Conservation (phyloP, 35 echinoderm and acorn worm species). For the Lytechinus pictus region DNA sequence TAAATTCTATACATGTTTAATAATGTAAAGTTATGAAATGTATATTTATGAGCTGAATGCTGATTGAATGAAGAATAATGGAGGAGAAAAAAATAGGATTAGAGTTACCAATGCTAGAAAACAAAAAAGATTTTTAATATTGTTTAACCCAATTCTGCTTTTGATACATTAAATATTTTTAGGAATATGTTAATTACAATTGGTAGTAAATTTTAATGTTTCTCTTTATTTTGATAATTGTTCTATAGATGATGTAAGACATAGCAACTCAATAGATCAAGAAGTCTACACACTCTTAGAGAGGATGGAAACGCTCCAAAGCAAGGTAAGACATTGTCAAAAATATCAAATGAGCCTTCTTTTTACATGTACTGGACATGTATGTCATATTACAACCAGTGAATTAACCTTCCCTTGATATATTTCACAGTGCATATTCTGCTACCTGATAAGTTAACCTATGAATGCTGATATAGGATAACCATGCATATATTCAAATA, state of each 20-base stretch:
- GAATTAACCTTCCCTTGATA: too few relatives aligned
- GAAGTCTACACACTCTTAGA: conserved; percentile 91
- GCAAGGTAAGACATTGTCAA: conserved; percentile 58
- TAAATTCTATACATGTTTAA: not conserved
- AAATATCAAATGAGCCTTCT: not conserved
- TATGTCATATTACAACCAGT: too few relatives aligned
- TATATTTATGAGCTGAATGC: not conserved
- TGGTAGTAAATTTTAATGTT: not conserved
- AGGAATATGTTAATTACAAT: not conserved
- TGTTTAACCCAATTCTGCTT: not conserved
- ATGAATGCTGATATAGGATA: too few relatives aligned
- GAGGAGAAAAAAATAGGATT: not conserved
- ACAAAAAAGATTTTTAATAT: not conserved
- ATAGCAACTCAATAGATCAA: conserved; percentile 88
- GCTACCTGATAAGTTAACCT: too few relatives aligned
- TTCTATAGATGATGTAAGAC: conserved; percentile 82
- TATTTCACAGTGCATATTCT: too few relatives aligned
- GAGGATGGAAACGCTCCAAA: conserved; percentile 95
- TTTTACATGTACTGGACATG: not conserved
- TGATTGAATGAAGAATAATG: not conserved
- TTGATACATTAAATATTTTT: not conserved
- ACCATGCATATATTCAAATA: too few relatives aligned
- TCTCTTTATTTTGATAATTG: not conserved
- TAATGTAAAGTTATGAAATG: not conserved
- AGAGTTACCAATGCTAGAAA: not conserved